Evolutionary conservation across 1,140 invertebrate species (phyloP), one percentile per base, ranked within the genome.

Genomic region (Adoxophyes honmai): DNA sequence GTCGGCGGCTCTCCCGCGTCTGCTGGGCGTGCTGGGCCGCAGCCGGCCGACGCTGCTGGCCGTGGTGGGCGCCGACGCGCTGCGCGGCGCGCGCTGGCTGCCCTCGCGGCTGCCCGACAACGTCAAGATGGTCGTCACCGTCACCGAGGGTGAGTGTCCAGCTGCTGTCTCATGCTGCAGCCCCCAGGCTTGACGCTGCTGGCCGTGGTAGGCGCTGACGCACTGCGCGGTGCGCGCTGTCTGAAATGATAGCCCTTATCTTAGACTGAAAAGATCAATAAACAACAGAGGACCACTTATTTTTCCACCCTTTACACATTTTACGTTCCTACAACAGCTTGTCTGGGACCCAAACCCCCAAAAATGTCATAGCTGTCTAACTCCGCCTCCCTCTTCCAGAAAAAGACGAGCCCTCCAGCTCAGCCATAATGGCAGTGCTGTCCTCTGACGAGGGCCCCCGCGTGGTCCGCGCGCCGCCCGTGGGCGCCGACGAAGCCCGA

Each of bases 111-210:
- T 96, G 48, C 93, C 94, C 1, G 88, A 91, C 44, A 92, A 93
- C 71, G 91, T 94, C 18, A 95, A 94, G 81, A 83, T 96, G 58
- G 91, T 96, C 18, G 71, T 96, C 42, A 94, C 94, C 0, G 91
- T 94, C 52, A 91, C 92, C 39, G 92, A 93, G 76, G 90, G 89
- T 70, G 78, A 88, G 68, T 78, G n/a, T n/a, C n/a, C n/a, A n/a
- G n/a, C n/a, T n/a, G n/a, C n/a, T n/a, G n/a, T n/a, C n/a, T n/a
- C n/a, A n/a, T n/a, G 90, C 15, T 78, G 91, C 33, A 80, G 90
- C 42, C 84, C n/a, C n/a, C n/a, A n/a, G 91, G 16, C 91, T 91
- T n/a, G 8, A 75, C 94, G 37, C 87, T 95, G 34, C 87, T 96
- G 36, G 90, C 95, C 14, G 90, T 95, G 56, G 94, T 95, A 72